Evolutionary conservation across 2,113 vertebrate species (phyloP).

Genomic region (Crotalus helleri): DNA sequence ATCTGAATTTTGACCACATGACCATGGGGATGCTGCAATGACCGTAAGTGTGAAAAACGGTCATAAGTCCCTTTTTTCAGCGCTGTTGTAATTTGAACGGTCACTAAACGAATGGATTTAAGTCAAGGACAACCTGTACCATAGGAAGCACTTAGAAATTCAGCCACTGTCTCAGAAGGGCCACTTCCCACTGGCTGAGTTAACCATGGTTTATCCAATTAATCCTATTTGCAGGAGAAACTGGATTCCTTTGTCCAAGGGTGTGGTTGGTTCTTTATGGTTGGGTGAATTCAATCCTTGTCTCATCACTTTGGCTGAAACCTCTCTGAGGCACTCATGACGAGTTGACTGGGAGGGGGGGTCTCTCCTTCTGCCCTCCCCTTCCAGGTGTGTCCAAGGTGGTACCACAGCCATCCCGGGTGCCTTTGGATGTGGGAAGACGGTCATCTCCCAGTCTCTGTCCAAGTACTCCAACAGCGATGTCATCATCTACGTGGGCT

Average conservation of each 20-base stretch:
- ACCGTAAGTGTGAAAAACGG: too few relatives aligned
- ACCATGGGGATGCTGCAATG: too few relatives aligned
- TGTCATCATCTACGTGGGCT: constrained; percentile 65
- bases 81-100: too few relatives aligned
- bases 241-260: not conserved
- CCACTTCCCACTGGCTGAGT: not conserved
- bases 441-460: constrained; percentile 62
- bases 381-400: constrained; percentile 57
- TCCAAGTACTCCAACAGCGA: constrained; percentile 70
- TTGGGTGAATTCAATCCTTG: not conserved
- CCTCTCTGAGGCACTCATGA: fast-evolving
- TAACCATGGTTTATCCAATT: not conserved
- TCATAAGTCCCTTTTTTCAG: too few relatives aligned
- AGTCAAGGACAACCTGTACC: too few relatives aligned
- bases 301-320: fast-evolving
- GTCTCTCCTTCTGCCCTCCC: not conserved
- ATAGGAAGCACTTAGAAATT: not conserved
- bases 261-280: not conserved
- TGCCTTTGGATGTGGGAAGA: constrained; percentile 64
- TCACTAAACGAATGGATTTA: too few relatives aligned
- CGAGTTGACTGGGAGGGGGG: not conserved
- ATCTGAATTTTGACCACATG: too few relatives aligned
- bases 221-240: not conserved
- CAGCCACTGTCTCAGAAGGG: not conserved
- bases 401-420: constrained; percentile 67